Percentiles rank a stretch among this genome's conserved stretches.
phyloP scores from a whole-genome alignment of 2,888 invertebrate genomes.

The Craniophora ligustri region DNA sequence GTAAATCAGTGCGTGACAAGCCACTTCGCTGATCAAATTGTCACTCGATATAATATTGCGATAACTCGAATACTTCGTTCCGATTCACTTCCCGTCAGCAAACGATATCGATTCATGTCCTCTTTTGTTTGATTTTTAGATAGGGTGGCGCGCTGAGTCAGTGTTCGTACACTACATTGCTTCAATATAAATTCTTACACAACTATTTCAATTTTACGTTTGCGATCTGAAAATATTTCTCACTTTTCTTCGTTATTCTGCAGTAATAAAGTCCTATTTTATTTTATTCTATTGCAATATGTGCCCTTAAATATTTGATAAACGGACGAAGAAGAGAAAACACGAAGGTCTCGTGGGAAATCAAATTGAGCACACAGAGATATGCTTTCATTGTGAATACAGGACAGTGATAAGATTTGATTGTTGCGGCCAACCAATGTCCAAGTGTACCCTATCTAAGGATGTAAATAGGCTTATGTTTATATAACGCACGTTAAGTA shows the following conservation, averaged over 20 bases:
- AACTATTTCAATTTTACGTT: constrained; percentile 50
- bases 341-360: constrained; percentile 34
- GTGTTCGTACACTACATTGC: constrained; percentile 34
- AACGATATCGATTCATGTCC: constrained; percentile 57
- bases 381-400: constrained; percentile 34
- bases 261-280: constrained; percentile 25
- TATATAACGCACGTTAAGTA: constrained; percentile 24
- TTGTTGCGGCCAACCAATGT: constrained; percentile 13
- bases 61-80: constrained; percentile 71
- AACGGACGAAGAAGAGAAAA: constrained; percentile 30
- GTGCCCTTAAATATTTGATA: constrained; percentile 43
- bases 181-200: constrained; percentile 47
- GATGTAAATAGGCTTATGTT: constrained; percentile 21
- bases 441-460: constrained; percentile 7
- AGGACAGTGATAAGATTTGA: constrained; percentile 26
- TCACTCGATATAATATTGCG: constrained; percentile 65
- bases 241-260: constrained; percentile 30
- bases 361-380: constrained; percentile 32
- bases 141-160: constrained; percentile 25
- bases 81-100: constrained; percentile 63
- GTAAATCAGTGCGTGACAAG: constrained; percentile 73
- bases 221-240: constrained; percentile 33
- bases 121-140: constrained; percentile 43
- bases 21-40: constrained; percentile 64
- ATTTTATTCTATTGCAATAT: constrained; percentile 19